Evolutionary conservation across 1,140 invertebrate species (phyloP).

Genomic region (Archegozetes longisetosus): DNA sequence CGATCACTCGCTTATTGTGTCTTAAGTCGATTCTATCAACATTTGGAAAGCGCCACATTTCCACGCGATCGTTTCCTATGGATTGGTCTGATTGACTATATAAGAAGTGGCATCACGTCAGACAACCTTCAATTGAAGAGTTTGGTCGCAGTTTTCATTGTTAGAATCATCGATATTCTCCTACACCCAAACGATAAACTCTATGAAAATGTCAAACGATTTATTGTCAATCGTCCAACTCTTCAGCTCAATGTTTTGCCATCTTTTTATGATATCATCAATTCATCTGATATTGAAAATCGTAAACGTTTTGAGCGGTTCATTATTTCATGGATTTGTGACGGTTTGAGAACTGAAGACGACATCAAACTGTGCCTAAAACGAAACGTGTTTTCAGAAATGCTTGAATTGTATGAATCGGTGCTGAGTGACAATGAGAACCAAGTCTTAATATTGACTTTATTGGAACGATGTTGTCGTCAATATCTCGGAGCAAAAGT

Average conservation of each 20-base stretch:
- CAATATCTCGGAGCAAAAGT: neutral
- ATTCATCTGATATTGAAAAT: neutral
- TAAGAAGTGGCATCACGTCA: slow-evolving; percentile 7
- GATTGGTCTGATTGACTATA: slow-evolving; percentile 6
- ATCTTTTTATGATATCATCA: neutral
- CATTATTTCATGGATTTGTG: slow-evolving; percentile 3
- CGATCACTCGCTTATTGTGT: slow-evolving; percentile 5
- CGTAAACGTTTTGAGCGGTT: neutral
- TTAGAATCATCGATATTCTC: slow-evolving; percentile 5
- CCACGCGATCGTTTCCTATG: slow-evolving; percentile 9
- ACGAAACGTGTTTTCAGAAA: neutral
- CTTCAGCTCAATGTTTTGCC: slow-evolving; percentile 1
- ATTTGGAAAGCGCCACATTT: slow-evolving; percentile 8
- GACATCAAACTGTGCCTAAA: slow-evolving; percentile 1
- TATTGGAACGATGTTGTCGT: neutral
- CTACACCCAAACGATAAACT: slow-evolving; percentile 1
- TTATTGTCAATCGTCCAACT: neutral
- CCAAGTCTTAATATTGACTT: neutral
- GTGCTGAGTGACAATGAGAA: neutral
- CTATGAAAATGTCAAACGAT: neutral
- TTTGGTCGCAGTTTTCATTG: slow-evolving; percentile 3
- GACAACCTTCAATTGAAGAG: slow-evolving; percentile 5
- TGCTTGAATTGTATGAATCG: slow-evolving; percentile 4
- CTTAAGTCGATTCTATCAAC: neutral
- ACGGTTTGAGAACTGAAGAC: neutral